These are phyloP conservation scores for Acridotheres tristis DNA, from an alignment of 2,797 vertebrate species.

Conservation along the genomic window DNA sequence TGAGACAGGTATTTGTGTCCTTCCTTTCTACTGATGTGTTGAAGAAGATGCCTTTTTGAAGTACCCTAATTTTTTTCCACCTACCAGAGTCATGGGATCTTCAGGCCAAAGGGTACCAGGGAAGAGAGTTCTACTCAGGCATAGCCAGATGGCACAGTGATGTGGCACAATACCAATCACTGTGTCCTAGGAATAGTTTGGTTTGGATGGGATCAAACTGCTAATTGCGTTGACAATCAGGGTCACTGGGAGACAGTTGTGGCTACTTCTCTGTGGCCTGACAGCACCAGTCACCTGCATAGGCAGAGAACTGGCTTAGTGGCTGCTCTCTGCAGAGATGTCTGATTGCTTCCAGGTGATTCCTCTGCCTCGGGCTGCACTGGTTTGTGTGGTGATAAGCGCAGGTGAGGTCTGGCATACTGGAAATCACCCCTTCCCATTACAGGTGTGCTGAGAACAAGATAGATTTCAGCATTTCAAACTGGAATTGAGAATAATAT, in stretches of 20 bases:
- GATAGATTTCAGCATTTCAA: background rate
- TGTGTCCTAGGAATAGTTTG: background rate
- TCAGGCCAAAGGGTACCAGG: background rate
- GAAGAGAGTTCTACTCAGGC: background rate
- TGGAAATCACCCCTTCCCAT: background rate
- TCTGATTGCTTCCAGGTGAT: background rate
- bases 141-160: background rate
- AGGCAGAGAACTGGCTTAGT: background rate
- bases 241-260: background rate
- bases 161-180: background rate
- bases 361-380: background rate
- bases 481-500: background rate
- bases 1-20: background rate
- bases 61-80: background rate
- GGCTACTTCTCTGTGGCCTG: background rate
- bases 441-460: background rate
- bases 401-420: background rate
- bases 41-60: background rate
- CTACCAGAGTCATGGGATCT: background rate
- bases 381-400: rapidly evolving
- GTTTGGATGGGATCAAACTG: background rate
- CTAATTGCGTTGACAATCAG: background rate
- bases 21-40: background rate
- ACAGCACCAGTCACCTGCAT: background rate
- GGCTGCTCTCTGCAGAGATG: background rate